Evolutionary conservation across 2,113 vertebrate genomes (phyloP), one percentile per base, ranked within the genome.

Genomic region (Fukomys damarensis): DNA sequence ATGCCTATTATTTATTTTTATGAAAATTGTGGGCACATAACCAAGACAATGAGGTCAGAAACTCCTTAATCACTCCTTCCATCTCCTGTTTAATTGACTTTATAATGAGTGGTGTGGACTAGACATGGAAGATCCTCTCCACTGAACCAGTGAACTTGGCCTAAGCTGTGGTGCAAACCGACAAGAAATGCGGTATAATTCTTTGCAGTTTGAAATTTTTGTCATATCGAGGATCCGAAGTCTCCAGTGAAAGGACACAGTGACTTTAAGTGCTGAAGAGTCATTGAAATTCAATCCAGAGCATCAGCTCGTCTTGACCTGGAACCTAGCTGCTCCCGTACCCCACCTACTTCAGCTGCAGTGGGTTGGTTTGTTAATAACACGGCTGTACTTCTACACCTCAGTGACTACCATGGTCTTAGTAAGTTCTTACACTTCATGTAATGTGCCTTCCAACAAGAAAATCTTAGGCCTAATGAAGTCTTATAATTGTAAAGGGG

Each of bases 1-100:
- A 96, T 97, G 96, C 91, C 76, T 97, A 93, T 85, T 96, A 90
- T 79, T 96, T 97, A 98, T 98, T 96, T 70, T 95, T 97, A 92
- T 98, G 83, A 85, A 92, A 91, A 98, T 88, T 76, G 4, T 82
- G 86, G 96, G 92, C 80, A 80, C 89, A 96, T 89, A 96, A 95
- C 97, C 96, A 97, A 94, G 94, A 93, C 95, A 94, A 93, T 97
- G 10, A 96, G 96, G 93, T 96, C 97, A 96, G 82, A 68, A 91
- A 95, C 91, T 76, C 72, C 90, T 43, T 24, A 41, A 7, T 56
- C 13, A 1, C 5, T 86, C 24, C 56, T 87, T 9, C 0, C 1
- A 14, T 43, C 35, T 77, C 70, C 96, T 93, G 5, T 84, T 22
- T 28, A 14, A 22, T 61, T 72, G 70, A 38, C 68, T 86, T 49